Percentiles rank a stretch among this genome's conserved stretches.
phyloP scores from a whole-genome alignment of 2,113 vertebrate genomes.

The Upupa epops region DNA sequence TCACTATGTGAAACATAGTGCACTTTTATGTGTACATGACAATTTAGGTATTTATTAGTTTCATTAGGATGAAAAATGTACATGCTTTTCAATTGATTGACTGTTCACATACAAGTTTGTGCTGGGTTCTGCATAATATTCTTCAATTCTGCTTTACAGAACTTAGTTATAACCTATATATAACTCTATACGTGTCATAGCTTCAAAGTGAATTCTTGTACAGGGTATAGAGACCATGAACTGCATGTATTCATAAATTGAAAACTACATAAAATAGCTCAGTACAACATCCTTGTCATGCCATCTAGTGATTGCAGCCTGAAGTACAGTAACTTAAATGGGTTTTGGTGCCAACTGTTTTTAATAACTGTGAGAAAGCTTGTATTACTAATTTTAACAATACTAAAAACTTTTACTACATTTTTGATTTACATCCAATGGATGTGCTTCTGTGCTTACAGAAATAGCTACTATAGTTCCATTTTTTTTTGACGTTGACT shows the following conservation, averaged over 20 bases:
- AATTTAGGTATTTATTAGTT: not conserved
- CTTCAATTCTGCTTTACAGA: not conserved
- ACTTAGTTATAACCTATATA: not conserved
- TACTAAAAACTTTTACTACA: not conserved
- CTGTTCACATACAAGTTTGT: not conserved
- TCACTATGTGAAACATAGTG: not conserved
- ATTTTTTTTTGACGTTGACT: not conserved
- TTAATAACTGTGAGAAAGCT: not conserved
- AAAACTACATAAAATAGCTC: not conserved
- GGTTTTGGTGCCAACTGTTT: not conserved
- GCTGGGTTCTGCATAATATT: not conserved
- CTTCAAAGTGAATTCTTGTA: not conserved
- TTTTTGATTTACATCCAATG: not conserved
- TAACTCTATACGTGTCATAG: too few species aligned
- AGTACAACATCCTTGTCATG: constrained; percentile 37
- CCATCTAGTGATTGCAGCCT: constrained; percentile 66
- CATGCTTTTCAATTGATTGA: not conserved
- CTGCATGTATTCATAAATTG: not conserved
- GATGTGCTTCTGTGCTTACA: not conserved
- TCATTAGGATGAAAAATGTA: not conserved
- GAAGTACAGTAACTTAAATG: not conserved
- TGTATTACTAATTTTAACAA: not conserved
- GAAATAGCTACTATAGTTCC: not conserved
- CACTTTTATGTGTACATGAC: not conserved
- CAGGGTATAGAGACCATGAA: not conserved